These are phyloP conservation scores for Cantharis rufa DNA, from an alignment of 2,888 invertebrate genomes.

Conservation along the genomic window DNA sequence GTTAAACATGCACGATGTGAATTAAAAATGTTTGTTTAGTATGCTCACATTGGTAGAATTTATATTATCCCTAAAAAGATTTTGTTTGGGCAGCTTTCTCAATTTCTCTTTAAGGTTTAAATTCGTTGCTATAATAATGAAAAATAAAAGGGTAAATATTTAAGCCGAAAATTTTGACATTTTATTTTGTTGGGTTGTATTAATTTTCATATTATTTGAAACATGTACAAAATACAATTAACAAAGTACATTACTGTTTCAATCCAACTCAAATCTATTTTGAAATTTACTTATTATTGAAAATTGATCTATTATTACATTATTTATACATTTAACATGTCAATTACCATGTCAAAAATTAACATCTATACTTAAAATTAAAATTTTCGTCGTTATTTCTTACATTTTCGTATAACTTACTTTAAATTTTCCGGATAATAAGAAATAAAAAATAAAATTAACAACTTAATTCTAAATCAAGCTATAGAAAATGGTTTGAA, in stretches of 20 bases:
- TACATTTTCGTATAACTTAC: background rate
- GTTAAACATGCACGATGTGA: constrained; percentile 20
- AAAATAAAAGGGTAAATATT: background rate
- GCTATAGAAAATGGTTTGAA: constrained; percentile 35
- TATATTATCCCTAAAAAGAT: background rate
- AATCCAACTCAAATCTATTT: background rate
- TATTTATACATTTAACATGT: no score
- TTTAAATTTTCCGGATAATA: background rate
- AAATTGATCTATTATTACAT: background rate
- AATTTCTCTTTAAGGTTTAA: background rate
- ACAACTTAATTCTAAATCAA: constrained; percentile 21
- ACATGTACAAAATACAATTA: background rate
- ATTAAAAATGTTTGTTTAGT: background rate
- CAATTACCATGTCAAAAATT: background rate
- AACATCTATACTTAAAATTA: background rate
- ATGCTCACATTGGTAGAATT: background rate
- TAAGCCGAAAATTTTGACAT: background rate
- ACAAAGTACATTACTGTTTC: background rate
- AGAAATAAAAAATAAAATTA: constrained; percentile 1
- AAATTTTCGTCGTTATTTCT: background rate
- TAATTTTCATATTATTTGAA: no score
- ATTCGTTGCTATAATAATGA: background rate
- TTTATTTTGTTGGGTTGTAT: background rate
- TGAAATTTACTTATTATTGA: background rate
- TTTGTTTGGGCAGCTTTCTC: background rate